A percentile compares a stretch with the other conserved stretches of the same genome.
phyloP scores from a whole-genome alignment of 2,797 vertebrate genomes.

The Sebastes taczanowskii region DNA sequence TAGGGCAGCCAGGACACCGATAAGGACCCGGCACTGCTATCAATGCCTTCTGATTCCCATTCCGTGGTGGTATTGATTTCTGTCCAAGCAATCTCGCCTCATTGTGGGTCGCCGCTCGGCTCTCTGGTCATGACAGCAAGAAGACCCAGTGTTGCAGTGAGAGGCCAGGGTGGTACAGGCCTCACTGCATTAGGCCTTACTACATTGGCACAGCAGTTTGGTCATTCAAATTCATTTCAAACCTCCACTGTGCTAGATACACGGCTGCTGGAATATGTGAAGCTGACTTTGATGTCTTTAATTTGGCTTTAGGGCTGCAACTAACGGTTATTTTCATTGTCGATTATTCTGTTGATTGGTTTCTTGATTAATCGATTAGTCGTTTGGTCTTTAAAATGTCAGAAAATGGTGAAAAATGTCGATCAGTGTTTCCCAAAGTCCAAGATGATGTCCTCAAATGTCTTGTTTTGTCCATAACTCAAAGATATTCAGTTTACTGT shows the following conservation, averaged over 20 bases:
- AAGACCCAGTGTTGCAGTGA: conserved; percentile 74
- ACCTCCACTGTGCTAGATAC: background rate
- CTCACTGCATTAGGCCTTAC: conserved; percentile 58
- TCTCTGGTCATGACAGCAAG: conserved; percentile 78
- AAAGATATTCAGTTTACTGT: background rate
- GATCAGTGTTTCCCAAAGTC: background rate
- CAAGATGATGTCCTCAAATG: background rate
- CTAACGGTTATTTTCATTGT: background rate
- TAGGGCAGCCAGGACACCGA: conserved; percentile 78
- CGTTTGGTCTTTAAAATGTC: accelerated
- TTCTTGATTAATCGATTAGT: too few species aligned
- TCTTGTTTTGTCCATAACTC: background rate
- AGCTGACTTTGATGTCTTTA: background rate
- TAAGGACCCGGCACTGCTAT: conserved; percentile 86
- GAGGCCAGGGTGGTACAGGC: conserved; percentile 61
- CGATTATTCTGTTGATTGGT: too few species aligned
- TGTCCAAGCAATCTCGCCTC: conserved; percentile 84
- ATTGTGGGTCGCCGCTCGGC: conserved; percentile 84
- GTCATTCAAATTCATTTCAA: conserved; percentile 67
- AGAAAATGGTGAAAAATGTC: background rate
- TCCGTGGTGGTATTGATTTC: conserved; percentile 90
- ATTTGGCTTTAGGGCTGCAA: background rate
- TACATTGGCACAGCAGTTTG: conserved; percentile 70
- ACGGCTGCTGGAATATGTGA: background rate
- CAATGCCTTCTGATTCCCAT: conserved; percentile 84